Percentiles rank a stretch among this genome's conserved stretches.
Evolutionary conservation across 2,113 vertebrate species (phyloP).

Genomic region (Pycnonotus jocosus): DNA sequence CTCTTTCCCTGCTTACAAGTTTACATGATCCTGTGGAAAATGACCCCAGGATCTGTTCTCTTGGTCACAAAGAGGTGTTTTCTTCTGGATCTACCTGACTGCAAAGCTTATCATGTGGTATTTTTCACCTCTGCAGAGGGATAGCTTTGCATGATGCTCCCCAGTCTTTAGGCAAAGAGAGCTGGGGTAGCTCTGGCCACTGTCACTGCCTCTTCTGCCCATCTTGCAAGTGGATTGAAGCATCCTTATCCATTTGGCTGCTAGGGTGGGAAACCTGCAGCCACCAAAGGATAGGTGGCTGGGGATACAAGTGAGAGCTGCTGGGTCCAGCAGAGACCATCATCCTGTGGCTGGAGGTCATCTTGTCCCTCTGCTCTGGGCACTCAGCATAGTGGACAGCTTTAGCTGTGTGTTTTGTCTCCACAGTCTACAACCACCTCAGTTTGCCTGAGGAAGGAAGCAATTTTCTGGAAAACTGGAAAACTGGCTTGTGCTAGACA

Average conservation of each 20-base stretch:
- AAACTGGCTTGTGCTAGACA: neutral
- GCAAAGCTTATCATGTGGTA: neutral
- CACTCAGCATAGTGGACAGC: fast-evolving
- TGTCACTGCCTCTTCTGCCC: neutral
- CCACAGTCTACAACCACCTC: neutral
- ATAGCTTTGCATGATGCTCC: neutral
- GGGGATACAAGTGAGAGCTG: neutral
- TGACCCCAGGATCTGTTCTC: neutral
- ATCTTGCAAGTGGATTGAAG: neutral
- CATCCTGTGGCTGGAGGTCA: neutral
- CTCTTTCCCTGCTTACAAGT: neutral
- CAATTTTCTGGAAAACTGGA: conserved; percentile 12
- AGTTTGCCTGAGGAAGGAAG: neutral
- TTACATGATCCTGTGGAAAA: neutral
- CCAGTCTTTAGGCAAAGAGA: neutral
- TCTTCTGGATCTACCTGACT: neutral
- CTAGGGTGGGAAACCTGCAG: neutral
- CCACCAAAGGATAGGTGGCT: neutral
- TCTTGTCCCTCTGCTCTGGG: neutral
- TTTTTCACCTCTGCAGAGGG: neutral
- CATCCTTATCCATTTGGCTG: neutral
- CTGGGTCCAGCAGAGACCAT: neutral
- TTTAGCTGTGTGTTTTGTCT: neutral
- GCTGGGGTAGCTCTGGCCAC: neutral
- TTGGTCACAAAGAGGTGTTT: neutral